Evolutionary conservation across 2,888 invertebrate species (phyloP).

Genomic region (Crocallis elinguaria): DNA sequence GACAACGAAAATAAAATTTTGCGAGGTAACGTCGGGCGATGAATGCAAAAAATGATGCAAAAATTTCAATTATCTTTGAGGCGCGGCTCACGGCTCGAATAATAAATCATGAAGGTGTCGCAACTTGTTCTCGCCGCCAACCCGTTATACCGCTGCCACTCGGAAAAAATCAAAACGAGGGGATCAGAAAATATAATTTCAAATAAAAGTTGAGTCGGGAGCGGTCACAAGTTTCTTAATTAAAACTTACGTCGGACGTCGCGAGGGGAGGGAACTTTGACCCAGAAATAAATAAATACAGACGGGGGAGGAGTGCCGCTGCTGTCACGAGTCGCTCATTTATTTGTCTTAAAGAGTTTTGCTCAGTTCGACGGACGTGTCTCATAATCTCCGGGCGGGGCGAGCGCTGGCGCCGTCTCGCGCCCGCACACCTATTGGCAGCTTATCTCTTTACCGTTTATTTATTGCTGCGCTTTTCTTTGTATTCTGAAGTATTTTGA

Average conservation of each 20-base stretch:
- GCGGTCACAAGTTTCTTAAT: conserved; percentile 85
- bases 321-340: conserved; percentile 79
- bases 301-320: conserved; percentile 60
- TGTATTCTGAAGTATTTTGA: conserved; percentile 17
- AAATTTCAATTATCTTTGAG: conserved; percentile 65
- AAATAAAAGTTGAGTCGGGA: conserved; percentile 80
- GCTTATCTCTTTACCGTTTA: conserved; percentile 56
- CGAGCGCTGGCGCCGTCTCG: conserved; percentile 32
- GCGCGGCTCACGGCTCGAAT: conserved; percentile 55
- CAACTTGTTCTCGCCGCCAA: conserved; percentile 69
- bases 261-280: conserved; percentile 77
- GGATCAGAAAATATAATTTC: conserved; percentile 82
- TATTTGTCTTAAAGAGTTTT: conserved; percentile 80
- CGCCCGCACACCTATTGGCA: conserved; percentile 42
- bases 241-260: conserved; percentile 83
- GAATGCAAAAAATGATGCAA: conserved; percentile 48
- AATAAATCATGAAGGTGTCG: conserved; percentile 77
- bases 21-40: conserved; percentile 22
- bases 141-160: conserved; percentile 69
- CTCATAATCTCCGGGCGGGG: conserved; percentile 57
- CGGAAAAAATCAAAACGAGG: conserved; percentile 74
- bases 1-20: conserved; percentile 17
- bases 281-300: conserved; percentile 84
- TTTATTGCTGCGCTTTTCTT: conserved; percentile 49
- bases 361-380: conserved; percentile 73